Percentiles rank a stretch among this genome's conserved stretches.
phyloP scores from a whole-genome alignment of 2,888 invertebrate genomes.

The Cryptocephalus moraei region DNA sequence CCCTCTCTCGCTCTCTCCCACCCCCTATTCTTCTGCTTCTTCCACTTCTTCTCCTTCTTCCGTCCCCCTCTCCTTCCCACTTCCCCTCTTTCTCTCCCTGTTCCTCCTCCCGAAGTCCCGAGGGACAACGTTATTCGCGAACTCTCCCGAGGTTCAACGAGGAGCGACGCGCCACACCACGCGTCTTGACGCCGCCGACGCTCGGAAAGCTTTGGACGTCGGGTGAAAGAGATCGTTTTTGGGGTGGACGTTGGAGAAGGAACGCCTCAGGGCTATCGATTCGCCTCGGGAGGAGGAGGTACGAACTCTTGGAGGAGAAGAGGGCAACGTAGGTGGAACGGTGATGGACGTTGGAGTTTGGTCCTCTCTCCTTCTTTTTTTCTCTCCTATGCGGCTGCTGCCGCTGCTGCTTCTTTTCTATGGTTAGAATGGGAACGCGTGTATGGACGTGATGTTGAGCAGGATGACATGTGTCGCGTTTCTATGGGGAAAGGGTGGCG shows the following conservation, averaged over 20 bases:
- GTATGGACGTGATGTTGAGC: constrained; percentile 10
- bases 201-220: constrained; percentile 42
- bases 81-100: background rate
- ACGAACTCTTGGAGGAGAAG: constrained; percentile 1
- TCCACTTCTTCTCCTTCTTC: background rate
- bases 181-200: constrained; percentile 42
- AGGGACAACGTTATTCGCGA: constrained; percentile 12
- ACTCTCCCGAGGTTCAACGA: constrained; percentile 24
- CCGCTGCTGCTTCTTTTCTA: constrained; percentile 5
- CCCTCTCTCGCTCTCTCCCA: background rate
- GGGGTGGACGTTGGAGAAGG: constrained; percentile 36
- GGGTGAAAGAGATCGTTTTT: constrained; percentile 27
- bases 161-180: constrained; percentile 34
- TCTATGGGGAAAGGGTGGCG: background rate
- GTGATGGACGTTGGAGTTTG: background rate
- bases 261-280: constrained; percentile 30
- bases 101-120: background rate
- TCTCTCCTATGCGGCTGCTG: constrained; percentile 3
- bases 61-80: background rate
- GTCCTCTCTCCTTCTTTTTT: constrained; percentile 5
- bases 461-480: background rate
- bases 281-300: constrained; percentile 20
- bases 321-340: constrained; percentile 4
- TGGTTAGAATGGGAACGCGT: background rate
- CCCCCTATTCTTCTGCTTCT: background rate